phyloP scores from a whole-genome alignment of 2,113 vertebrate genomes.

The Strix uralensis region DNA sequence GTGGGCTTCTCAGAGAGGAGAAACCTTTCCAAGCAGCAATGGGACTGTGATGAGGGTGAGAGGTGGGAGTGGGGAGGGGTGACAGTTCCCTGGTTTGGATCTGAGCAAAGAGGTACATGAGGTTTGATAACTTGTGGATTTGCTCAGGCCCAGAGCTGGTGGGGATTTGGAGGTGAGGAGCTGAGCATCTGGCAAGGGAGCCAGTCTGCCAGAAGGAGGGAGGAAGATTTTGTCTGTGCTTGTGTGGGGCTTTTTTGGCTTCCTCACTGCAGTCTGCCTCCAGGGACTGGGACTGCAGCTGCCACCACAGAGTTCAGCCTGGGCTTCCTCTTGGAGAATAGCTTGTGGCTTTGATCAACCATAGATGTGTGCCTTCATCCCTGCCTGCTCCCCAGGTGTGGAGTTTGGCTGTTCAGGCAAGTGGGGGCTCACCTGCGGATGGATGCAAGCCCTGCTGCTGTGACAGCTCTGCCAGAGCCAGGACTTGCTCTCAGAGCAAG shows the following conservation, averaged over 20 bases:
- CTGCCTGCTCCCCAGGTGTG: neutral
- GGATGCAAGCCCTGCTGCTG: neutral
- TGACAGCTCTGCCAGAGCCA: neutral
- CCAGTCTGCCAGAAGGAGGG: neutral
- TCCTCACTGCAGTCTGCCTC: neutral
- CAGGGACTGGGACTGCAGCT: neutral
- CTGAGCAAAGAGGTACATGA: neutral
- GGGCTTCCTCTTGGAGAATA: neutral
- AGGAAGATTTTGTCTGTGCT: neutral
- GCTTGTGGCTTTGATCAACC: conserved; percentile 10
- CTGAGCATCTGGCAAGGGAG: neutral
- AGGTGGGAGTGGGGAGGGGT: neutral
- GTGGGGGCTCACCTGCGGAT: neutral
- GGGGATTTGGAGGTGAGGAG: neutral
- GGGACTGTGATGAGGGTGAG: neutral
- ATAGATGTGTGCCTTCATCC: neutral
- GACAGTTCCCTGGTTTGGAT: neutral
- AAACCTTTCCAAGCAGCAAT: neutral
- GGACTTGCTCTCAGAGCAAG: neutral
- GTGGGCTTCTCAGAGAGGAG: neutral
- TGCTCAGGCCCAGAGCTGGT: neutral
- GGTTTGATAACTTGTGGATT: neutral
- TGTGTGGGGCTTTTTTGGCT: neutral
- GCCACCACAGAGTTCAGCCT: neutral
- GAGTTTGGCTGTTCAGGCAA: neutral